Base-by-base conservation (phyloP, 2,888 invertebrate genomes). In the Ramazzottius varieornatus region DNA sequence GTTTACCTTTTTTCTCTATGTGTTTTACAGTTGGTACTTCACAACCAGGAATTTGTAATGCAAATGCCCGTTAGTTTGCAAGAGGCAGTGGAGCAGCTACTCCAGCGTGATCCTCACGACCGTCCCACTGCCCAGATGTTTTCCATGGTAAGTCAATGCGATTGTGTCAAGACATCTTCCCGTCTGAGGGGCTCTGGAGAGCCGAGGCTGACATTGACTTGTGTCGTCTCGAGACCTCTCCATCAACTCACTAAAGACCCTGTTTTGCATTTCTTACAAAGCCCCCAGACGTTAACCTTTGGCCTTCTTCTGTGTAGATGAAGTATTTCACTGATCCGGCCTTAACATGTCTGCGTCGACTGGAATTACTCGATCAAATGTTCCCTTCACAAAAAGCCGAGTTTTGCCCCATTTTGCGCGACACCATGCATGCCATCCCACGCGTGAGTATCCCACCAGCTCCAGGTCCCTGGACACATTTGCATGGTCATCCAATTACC, bases 41-140 rank as follows among this genome's bases (percentile, higher is more conserved):
- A 33, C 29, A 63, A 65, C 33, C 64, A 32, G 65, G 64, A 65
- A 33, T 67, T 33, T 65, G 64, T 67, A 46, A 63, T 33, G 64
- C 34, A 84, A 69, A 82, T 93, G 70, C 91, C 92, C 2, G 77
- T 83, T 63, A 85, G 86, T 1, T 81, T 94, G 65, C 89, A 88
- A 73, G 93, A 93, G 77, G 90, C 89, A 0, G 83, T 85, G 65
- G 82, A 78, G 68, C 77, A 90, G 68, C 82, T 93, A 72, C 81
- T 92, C 66, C 84, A 84, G 71, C 83, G 83, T 69, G 90, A 94
- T 73, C 84, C 88, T 0, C 82, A 86, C 69, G 84, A 86, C 69
- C 81, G 96, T 69, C 94, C 94, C 2, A 87, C 87, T 32, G 86
- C 92, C 40, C 91, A 92, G 75, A 81, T 91, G 66, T 81, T 96